A percentile compares a stretch with the other conserved stretches of the same genome.
Evolutionary conservation across 2,888 invertebrate genomes (phyloP).

Genomic region (Coremacera marginata): DNA sequence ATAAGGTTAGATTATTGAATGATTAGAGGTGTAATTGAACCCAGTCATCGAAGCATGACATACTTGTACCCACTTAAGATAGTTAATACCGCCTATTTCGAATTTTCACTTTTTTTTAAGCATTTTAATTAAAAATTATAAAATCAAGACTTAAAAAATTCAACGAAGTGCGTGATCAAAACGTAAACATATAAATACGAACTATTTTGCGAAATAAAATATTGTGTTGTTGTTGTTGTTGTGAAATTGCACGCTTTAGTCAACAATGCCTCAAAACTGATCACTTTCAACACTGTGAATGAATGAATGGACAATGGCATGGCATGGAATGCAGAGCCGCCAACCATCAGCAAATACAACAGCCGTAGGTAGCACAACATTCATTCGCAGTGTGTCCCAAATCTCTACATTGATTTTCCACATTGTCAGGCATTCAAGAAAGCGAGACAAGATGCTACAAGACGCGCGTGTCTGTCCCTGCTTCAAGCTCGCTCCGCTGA

Average conservation of each 20-base stretch:
- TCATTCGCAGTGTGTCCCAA: slow-evolving; percentile 53
- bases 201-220: slow-evolving; percentile 42
- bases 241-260: slow-evolving; percentile 45
- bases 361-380: slow-evolving; percentile 7
- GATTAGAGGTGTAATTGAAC: too few relatives aligned
- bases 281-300: slow-evolving; percentile 31
- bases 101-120: slow-evolving; percentile 36
- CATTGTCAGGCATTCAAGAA: slow-evolving; percentile 62
- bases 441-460: slow-evolving; percentile 54
- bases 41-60: too few relatives aligned
- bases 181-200: slow-evolving; percentile 8
- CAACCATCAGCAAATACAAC: not conserved
- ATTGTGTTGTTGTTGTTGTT: slow-evolving; percentile 15
- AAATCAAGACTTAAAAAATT: too few relatives aligned
- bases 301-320: slow-evolving; percentile 6
- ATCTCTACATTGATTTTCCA: slow-evolving; percentile 62
- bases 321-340: slow-evolving; percentile 18
- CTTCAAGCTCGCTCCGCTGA: slow-evolving; percentile 42
- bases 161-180: slow-evolving; percentile 18
- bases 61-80: too few relatives aligned
- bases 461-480: slow-evolving; percentile 40
- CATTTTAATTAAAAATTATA: too few relatives aligned
- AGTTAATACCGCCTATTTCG: not conserved
- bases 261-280: slow-evolving; percentile 39
- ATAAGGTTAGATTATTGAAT: too few relatives aligned